phyloP scores from a whole-genome alignment of 2,113 vertebrate genomes.

The Pica pica region DNA sequence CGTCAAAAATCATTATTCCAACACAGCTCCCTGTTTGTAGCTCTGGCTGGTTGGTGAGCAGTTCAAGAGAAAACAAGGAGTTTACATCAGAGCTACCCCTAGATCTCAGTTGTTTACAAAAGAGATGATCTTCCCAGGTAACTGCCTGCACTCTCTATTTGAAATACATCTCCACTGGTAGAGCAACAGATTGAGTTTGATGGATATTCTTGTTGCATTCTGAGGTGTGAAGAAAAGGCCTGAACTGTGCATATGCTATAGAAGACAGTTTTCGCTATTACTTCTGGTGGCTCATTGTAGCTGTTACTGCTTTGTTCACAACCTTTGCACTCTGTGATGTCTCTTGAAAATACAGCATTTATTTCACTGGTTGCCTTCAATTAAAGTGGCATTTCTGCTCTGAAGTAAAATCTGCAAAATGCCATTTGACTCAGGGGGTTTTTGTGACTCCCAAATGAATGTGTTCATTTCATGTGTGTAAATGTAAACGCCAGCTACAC shows the following conservation, averaged over 20 bases:
- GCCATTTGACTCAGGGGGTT: neutral
- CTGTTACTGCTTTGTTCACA: slow-evolving; percentile 70
- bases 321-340: slow-evolving; percentile 67
- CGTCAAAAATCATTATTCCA: neutral
- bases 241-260: slow-evolving; percentile 73
- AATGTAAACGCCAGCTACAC: neutral
- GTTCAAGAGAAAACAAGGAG: slow-evolving; percentile 40
- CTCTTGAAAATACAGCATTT: slow-evolving; percentile 44
- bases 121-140: slow-evolving; percentile 54
- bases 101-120: neutral
- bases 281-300: slow-evolving; percentile 67
- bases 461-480: neutral
- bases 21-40: neutral
- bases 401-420: slow-evolving; percentile 36
- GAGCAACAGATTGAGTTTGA: slow-evolving; percentile 73
- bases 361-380: slow-evolving; percentile 46
- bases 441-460: neutral
- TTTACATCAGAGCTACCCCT: neutral
- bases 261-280: slow-evolving; percentile 70
- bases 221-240: slow-evolving; percentile 76
- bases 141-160: slow-evolving; percentile 28
- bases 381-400: slow-evolving; percentile 44
- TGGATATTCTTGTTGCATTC: slow-evolving; percentile 70
- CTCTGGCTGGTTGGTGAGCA: neutral
- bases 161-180: slow-evolving; percentile 58